Percentiles rank a stretch among this genome's conserved stretches.
phyloP scores from a whole-genome alignment of 2,888 invertebrate species.

The Drosophila algonquin region DNA sequence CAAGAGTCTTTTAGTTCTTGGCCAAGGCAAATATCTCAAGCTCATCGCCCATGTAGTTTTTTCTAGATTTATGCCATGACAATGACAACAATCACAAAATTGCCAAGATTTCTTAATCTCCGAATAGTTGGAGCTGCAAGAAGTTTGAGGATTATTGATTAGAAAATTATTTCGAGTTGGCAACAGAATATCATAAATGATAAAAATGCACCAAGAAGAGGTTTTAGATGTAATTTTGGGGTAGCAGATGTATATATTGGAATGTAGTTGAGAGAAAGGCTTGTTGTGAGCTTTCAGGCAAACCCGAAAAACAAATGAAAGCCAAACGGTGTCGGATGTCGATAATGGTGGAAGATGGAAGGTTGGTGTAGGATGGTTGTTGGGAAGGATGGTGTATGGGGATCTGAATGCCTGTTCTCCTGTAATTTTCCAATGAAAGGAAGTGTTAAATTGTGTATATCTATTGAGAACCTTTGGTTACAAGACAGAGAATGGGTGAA shows the following conservation, averaged over 20 bases:
- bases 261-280: slow-evolving; percentile 3
- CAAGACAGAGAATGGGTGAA: too few relatives aligned
- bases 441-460: slow-evolving; percentile 62
- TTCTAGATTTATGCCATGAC: slow-evolving; percentile 61
- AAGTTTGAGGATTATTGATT: slow-evolving; percentile 13
- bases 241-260: neutral
- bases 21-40: slow-evolving; percentile 51
- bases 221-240: neutral
- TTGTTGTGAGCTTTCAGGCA: slow-evolving; percentile 46
- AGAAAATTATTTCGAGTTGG: slow-evolving; percentile 17
- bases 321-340: slow-evolving; percentile 1
- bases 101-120: slow-evolving; percentile 24
- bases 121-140: neutral
- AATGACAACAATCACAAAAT: slow-evolving; percentile 34
- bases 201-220: neutral
- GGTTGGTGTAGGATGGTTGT: too few relatives aligned
- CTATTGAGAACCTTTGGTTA: too few relatives aligned
- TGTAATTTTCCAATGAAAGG: slow-evolving; percentile 53
- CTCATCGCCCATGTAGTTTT: slow-evolving; percentile 17
- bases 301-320: slow-evolving; percentile 51
- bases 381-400: too few relatives aligned
- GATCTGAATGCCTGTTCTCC: neutral
- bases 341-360: neutral
- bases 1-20: slow-evolving; percentile 54
- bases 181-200: neutral